Evolutionary conservation across 1,140 invertebrate genomes (phyloP).

Genomic region (Drosophila miranda): DNA sequence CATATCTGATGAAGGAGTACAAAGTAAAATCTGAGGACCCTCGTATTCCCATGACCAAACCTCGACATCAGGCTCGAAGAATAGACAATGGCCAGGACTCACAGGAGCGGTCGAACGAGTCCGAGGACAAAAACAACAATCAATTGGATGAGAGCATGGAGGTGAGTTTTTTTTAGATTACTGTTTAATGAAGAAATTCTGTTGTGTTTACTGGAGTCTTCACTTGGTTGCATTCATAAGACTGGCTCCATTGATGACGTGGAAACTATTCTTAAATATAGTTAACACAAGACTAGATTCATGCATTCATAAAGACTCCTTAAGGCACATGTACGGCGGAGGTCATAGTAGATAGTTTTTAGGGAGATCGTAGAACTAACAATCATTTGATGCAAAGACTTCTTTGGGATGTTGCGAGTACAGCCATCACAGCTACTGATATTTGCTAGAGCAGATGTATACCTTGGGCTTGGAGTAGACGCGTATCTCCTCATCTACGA

Average conservation of each 20-base stretch:
- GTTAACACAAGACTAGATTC: no score
- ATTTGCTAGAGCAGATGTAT: slow-evolving; percentile 86
- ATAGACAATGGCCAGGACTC: neutral
- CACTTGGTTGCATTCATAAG: neutral
- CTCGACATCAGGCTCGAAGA: no score
- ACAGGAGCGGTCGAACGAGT: slow-evolving; percentile 21
- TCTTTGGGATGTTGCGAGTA: no score
- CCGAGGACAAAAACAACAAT: slow-evolving; percentile 73
- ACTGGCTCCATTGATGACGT: no score
- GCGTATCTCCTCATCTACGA: slow-evolving; percentile 94
- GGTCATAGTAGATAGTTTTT: no score
- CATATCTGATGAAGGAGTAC: slow-evolving; percentile 85
- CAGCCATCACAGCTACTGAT: slow-evolving; percentile 24
- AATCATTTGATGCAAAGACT: no score
- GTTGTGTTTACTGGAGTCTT: slow-evolving; percentile 2
- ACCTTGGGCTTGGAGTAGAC: slow-evolving; percentile 94
- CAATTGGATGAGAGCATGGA: slow-evolving; percentile 79
- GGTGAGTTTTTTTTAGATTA: slow-evolving; percentile 55
- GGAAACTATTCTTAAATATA: no score
- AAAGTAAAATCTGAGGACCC: slow-evolving; percentile 54
- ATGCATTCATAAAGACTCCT: no score
- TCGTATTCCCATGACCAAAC: slow-evolving; percentile 3
- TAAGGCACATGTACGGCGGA: no score
- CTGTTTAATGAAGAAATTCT: slow-evolving; percentile 13
- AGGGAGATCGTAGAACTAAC: no score